Percentiles rank a stretch among this genome's conserved stretches.
phyloP scores from a whole-genome alignment of 30 jellyfish, hydroid and myxozoan species.

The Euphysa ruthae region DNA sequence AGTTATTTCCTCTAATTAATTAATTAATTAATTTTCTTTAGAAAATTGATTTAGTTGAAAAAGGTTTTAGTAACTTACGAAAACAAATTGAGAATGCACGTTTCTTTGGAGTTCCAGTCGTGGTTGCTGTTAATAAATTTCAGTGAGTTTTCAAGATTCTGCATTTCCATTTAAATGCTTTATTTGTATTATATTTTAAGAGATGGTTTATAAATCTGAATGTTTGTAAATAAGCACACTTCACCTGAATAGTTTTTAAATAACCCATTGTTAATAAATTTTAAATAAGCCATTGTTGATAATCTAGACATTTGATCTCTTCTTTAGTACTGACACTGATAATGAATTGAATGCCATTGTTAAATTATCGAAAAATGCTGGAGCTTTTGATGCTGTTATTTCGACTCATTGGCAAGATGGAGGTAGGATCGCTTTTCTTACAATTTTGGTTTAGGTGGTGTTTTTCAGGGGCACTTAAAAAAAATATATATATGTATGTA shows the following conservation, averaged over 20 bases:
- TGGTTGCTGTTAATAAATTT: constrained; percentile 70
- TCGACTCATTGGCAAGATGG: constrained; percentile 83
- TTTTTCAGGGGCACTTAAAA: too few relatives aligned
- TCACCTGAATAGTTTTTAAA: too few relatives aligned
- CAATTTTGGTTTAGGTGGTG: too few relatives aligned
- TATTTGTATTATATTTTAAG: too few relatives aligned
- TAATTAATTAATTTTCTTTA: constrained; percentile 14
- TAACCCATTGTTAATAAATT: too few relatives aligned
- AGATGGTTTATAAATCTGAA: too few relatives aligned
- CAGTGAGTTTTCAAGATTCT: constrained; percentile 66
- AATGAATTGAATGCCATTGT: constrained; percentile 56
- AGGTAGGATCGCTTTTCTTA: too few relatives aligned
- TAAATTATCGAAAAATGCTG: constrained; percentile 65
- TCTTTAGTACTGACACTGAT: constrained; percentile 72
- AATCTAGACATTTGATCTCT: too few relatives aligned
- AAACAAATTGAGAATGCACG: constrained; percentile 74
- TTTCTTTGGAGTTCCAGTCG: constrained; percentile 84
- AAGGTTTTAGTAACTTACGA: constrained; percentile 77
- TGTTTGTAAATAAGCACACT: too few relatives aligned
- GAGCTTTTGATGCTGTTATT: constrained; percentile 83
- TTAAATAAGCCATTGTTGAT: too few relatives aligned
- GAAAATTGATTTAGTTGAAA: constrained; percentile 55
- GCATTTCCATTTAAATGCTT: neutral
- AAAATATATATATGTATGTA: too few relatives aligned
- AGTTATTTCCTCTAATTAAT: neutral